These are phyloP conservation scores for Himalopsyche kuldschensis DNA, from an alignment of 2,888 invertebrate genomes.

Conservation along the genomic window DNA sequence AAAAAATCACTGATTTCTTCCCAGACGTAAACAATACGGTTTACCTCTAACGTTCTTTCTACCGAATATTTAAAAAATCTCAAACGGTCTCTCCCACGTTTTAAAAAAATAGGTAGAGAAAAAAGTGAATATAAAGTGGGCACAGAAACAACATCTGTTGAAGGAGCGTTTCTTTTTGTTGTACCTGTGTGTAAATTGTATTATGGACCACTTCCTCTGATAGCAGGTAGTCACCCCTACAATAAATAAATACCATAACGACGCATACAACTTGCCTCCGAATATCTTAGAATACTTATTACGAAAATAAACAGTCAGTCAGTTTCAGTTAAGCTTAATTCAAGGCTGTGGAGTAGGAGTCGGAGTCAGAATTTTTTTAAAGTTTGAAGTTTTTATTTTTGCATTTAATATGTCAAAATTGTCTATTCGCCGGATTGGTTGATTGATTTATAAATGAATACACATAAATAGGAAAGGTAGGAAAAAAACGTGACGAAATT, in stretches of 20 bases:
- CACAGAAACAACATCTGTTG: conserved; percentile 29
- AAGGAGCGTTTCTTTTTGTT: conserved; percentile 29
- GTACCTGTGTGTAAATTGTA: neutral
- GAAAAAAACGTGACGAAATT: no score
- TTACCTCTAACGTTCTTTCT: conserved; percentile 1
- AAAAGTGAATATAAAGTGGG: conserved; percentile 9
- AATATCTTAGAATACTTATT: neutral
- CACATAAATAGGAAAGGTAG: no score
- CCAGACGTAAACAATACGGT: neutral
- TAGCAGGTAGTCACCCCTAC: conserved; percentile 26
- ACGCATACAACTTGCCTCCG: neutral
- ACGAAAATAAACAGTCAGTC: neutral
- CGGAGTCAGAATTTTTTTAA: no score
- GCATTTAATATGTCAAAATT: no score
- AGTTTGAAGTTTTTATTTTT: no score
- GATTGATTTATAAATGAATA: no score
- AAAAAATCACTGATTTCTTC: neutral
- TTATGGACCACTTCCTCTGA: conserved; percentile 31
- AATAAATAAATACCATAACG: neutral
- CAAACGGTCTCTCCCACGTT: conserved; percentile 27
- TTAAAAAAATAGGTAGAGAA: conserved; percentile 14
- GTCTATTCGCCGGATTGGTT: no score
- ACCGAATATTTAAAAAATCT: neutral
- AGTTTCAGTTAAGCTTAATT: neutral
- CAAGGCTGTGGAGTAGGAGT: no score